These are phyloP conservation scores for Phengaris arion DNA, from an alignment of 2,888 invertebrate genomes.

Conservation along the genomic window DNA sequence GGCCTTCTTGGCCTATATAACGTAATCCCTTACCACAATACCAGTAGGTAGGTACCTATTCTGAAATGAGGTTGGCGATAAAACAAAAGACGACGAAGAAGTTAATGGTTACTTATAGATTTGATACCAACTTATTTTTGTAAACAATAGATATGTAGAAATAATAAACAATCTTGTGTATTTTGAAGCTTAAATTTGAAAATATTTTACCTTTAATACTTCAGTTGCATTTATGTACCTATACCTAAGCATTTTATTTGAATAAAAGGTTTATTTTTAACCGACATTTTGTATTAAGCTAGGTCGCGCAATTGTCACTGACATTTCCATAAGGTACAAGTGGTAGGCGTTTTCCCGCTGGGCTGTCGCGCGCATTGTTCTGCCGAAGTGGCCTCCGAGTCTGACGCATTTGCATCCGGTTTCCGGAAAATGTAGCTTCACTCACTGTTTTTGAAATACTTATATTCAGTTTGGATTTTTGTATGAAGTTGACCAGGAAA, in stretches of 20 bases:
- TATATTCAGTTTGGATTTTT: background rate
- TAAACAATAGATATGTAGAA: too few species aligned
- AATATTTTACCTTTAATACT: background rate
- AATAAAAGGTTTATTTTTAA: slow-evolving; percentile 13
- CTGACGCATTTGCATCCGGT: slow-evolving; percentile 22
- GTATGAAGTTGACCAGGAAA: background rate
- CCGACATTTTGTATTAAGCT: slow-evolving; percentile 24
- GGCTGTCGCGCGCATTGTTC: slow-evolving; percentile 43
- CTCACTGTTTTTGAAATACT: slow-evolving; percentile 35
- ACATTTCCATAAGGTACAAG: slow-evolving; percentile 25
- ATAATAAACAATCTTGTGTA: too few species aligned
- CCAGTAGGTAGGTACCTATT: too few species aligned
- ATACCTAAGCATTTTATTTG: background rate
- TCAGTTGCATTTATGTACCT: background rate
- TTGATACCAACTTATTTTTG: too few species aligned
- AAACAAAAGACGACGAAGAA: too few species aligned
- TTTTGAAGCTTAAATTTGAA: background rate
- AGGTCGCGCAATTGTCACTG: slow-evolving; percentile 26
- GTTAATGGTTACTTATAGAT: too few species aligned
- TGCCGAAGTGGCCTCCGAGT: slow-evolving; percentile 30
- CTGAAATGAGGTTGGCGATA: too few species aligned
- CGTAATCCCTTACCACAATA: too few species aligned
- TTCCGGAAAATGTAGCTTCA: slow-evolving; percentile 51
- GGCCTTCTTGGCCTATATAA: too few species aligned
- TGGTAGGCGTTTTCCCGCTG: slow-evolving; percentile 42